phyloP scores from a whole-genome alignment of 2,888 invertebrate species.

The Spatulosminthurus flaviceps region DNA sequence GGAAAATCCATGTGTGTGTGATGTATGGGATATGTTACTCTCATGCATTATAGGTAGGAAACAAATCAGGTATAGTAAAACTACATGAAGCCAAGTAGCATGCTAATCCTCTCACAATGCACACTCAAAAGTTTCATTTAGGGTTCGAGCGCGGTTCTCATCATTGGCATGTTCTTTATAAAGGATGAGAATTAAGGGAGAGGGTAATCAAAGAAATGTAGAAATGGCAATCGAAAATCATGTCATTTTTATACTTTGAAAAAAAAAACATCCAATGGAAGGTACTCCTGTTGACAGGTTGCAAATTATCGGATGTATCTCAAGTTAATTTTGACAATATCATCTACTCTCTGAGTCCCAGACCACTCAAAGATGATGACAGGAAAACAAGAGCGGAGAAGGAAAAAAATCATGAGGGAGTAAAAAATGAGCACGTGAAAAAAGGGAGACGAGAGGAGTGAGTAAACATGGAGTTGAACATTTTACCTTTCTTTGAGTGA shows the following conservation, averaged over 20 bases:
- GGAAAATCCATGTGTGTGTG: not conserved
- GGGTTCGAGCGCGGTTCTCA: not conserved
- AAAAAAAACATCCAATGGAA: not conserved
- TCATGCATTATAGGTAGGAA: not conserved
- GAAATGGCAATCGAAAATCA: conserved; percentile 6
- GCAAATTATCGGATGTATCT: conserved; percentile 11
- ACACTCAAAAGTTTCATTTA: not conserved
- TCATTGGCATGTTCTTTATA: not conserved
- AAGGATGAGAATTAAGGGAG: not conserved
- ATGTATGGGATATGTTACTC: not conserved
- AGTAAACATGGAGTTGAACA: conserved; percentile 7
- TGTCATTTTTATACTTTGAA: not conserved
- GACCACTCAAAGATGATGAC: conserved; percentile 14
- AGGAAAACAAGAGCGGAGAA: conserved; percentile 22
- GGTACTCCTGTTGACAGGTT: conserved; percentile 6
- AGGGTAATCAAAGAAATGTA: conserved; percentile 7
- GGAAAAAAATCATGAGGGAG: not conserved
- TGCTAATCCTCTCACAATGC: not conserved
- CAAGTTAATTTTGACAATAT: not conserved
- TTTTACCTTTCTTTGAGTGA: conserved; percentile 26
- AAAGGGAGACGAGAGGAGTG: not conserved
- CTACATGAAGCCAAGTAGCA: not conserved
- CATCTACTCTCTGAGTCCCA: not conserved
- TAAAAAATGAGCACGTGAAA: conserved; percentile 19
- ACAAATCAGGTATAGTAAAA: not conserved